These are phyloP conservation scores for Willisornis vidua DNA, from an alignment of 2,113 vertebrate species.

Conservation along the genomic window DNA sequence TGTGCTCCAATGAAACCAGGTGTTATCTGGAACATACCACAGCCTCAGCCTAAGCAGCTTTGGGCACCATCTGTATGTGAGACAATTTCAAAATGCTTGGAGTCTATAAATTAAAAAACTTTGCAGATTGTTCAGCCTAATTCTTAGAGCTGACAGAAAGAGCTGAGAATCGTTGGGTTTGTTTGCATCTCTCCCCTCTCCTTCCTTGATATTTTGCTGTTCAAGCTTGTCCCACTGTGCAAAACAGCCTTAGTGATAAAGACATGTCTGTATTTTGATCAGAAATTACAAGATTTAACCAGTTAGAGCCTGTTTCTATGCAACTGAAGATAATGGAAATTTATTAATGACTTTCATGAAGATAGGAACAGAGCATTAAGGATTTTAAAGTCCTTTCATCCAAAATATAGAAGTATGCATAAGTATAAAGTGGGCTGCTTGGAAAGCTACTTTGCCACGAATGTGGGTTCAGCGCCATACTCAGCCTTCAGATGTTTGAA, in stretches of 20 bases:
- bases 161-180: neutral
- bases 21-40: neutral
- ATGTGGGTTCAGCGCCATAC: neutral
- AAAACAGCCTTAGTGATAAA: neutral
- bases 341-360: neutral
- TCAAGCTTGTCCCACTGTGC: neutral
- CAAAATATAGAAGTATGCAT: neutral
- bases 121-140: neutral
- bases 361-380: neutral
- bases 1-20: neutral
- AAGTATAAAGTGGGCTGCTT: neutral
- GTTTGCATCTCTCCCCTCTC: neutral
- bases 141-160: neutral
- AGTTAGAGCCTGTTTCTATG: neutral
- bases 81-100: neutral
- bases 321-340: neutral
- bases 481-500: neutral
- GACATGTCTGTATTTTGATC: neutral
- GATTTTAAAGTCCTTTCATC: neutral
- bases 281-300: neutral
- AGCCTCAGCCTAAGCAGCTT: neutral
- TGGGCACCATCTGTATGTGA: neutral
- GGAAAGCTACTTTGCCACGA: neutral
- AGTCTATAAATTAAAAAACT: neutral
- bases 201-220: neutral